phyloP scores from a whole-genome alignment of 2,113 vertebrate genomes.

The Alectura lathami region DNA sequence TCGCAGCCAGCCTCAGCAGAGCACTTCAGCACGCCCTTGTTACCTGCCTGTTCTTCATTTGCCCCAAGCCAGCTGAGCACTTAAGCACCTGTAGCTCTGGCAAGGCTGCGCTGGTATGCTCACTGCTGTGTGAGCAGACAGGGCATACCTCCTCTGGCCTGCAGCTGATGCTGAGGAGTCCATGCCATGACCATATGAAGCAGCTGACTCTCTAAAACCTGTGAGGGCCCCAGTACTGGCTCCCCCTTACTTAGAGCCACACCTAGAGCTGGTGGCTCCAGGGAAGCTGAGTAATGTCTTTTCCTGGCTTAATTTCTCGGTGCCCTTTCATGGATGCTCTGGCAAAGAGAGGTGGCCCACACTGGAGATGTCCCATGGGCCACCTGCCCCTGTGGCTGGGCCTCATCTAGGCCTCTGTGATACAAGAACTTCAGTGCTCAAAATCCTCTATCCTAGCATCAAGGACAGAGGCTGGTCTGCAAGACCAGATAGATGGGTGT shows the following conservation, averaged over 20 bases:
- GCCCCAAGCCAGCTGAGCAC: background rate
- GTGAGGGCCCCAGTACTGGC: accelerated
- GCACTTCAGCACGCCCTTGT: background rate
- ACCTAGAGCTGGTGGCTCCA: background rate
- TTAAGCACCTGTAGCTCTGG: background rate
- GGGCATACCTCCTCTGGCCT: background rate
- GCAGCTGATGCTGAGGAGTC: background rate
- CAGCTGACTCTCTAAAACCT: background rate
- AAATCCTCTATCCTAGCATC: too few relatives aligned
- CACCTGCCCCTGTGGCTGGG: too few relatives aligned
- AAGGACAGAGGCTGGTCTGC: background rate
- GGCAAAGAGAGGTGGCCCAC: too few relatives aligned
- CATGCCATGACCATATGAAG: background rate
- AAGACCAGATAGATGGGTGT: background rate
- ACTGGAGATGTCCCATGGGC: too few relatives aligned
- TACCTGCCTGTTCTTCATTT: accelerated
- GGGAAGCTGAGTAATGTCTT: background rate
- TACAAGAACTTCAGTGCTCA: background rate
- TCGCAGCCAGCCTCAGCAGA: background rate
- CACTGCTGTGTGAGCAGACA: accelerated
- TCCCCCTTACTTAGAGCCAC: background rate
- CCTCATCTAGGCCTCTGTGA: background rate
- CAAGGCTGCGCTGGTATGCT: background rate
- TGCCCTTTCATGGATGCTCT: background rate
- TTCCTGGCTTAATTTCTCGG: background rate